Conservation (phyloP, 37 sponge, comb jelly and placozoan genomes). For the Cliona cf. orientalis region DNA sequence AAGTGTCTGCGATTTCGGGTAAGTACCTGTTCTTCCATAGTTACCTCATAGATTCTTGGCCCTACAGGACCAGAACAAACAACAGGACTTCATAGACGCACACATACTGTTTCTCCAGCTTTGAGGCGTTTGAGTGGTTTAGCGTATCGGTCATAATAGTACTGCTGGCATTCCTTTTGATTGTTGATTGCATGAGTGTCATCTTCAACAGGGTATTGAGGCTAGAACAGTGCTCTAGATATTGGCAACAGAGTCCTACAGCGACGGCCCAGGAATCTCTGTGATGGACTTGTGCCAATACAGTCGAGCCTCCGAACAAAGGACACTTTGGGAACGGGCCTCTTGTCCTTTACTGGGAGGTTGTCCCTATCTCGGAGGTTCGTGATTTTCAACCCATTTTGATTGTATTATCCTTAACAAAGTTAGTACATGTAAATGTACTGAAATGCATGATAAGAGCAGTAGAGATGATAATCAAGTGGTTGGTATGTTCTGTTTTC, state of each 20-base stretch:
- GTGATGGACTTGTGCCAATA: conserved; percentile 7
- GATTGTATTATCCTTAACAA: no score
- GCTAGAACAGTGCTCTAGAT: neutral
- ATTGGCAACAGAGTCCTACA: neutral
- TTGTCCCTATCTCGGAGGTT: no score
- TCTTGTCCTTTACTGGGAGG: no score
- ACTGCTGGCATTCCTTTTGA: neutral
- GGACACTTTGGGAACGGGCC: no score
- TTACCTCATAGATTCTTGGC: conserved; percentile 20
- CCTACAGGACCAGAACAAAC: conserved; percentile 20
- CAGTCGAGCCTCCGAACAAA: conserved; percentile 2
- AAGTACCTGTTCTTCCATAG: neutral
- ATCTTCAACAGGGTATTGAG: neutral
- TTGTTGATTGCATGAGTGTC: neutral
- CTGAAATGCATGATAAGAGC: no score
- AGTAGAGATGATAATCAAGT: no score
- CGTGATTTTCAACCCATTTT: no score
- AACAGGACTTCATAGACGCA: conserved; percentile 24
- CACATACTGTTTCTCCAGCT: conserved; percentile 18
- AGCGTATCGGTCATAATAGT: conserved; percentile 31
- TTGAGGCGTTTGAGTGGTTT: conserved; percentile 1
- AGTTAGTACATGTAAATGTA: no score
- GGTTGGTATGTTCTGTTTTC: no score
- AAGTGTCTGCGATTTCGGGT: conserved; percentile 9
- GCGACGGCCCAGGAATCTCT: conserved; percentile 3